phyloP scores from a whole-genome alignment of 2,888 invertebrate genomes.

The Coelopa pilipes region DNA sequence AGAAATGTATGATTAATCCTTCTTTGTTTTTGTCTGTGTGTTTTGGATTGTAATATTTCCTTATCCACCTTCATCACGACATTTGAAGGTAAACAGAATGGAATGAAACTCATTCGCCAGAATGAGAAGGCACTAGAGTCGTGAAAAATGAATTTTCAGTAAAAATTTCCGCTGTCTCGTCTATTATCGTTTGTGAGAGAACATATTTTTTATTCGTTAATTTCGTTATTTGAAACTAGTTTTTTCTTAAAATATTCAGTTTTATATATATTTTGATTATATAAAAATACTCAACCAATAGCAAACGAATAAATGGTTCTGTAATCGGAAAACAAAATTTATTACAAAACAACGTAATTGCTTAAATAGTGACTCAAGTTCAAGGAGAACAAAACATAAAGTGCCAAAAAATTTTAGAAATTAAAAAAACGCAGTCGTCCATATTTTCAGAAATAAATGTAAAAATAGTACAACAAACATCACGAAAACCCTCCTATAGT shows the following conservation, averaged over 20 bases:
- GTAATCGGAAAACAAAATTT: neutral
- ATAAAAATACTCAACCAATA: neutral
- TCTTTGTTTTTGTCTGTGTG: neutral
- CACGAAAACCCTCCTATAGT: conserved; percentile 15
- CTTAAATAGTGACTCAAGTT: conserved; percentile 1
- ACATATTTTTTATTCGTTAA: conserved; percentile 10
- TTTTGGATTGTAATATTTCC: neutral
- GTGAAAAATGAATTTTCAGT: conserved; percentile 4
- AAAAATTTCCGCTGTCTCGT: conserved; percentile 9
- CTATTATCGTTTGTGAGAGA: neutral
- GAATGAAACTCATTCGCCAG: neutral
- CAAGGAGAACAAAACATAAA: conserved; percentile 36
- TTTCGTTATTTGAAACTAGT: neutral
- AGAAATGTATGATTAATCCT: neutral
- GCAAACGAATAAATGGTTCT: neutral
- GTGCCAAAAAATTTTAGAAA: conserved; percentile 34
- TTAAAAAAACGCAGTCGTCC: neutral
- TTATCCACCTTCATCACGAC: neutral
- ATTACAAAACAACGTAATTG: conserved; percentile 26
- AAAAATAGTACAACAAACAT: conserved; percentile 28
- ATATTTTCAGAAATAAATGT: conserved; percentile 36
- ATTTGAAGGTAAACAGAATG: conserved; percentile 20
- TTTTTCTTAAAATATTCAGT: neutral
- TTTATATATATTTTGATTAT: neutral
- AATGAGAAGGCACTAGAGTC: conserved; percentile 1